These are phyloP conservation scores for Aldabrachelys gigantea DNA, from an alignment of 2,113 vertebrate species.

Conservation along the genomic window DNA sequence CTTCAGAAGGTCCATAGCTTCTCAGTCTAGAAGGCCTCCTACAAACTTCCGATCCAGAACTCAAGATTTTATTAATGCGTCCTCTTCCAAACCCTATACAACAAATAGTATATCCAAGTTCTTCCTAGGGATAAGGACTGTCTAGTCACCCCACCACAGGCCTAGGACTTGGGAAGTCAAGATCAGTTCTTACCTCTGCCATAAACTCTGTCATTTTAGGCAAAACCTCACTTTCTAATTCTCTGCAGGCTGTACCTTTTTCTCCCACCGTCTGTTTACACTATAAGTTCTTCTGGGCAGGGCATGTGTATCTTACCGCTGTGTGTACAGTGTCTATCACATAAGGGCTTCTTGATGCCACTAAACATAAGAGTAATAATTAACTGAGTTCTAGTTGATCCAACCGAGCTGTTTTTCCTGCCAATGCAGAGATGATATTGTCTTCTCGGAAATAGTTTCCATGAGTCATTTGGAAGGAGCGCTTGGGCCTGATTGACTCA, in stretches of 20 bases:
- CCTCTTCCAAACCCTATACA: background rate
- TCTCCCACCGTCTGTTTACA: background rate
- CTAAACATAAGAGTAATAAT: constrained; percentile 52
- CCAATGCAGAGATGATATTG: constrained; percentile 2
- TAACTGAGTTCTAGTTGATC: constrained; percentile 1
- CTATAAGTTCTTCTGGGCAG: background rate
- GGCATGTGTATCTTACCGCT: background rate
- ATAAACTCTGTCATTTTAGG: background rate
- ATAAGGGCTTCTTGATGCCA: background rate
- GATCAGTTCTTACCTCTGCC: background rate
- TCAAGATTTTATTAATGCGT: background rate
- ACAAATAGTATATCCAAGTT: background rate
- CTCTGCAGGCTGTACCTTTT: background rate
- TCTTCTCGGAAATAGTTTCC: constrained; percentile 41
- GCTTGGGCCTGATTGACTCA: constrained; percentile 30
- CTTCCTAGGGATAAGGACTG: background rate
- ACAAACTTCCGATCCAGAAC: background rate
- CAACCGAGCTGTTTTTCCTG: background rate
- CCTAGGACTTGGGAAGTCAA: background rate
- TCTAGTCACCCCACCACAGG: background rate
- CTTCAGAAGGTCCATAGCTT: background rate
- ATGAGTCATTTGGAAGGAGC: constrained; percentile 1
- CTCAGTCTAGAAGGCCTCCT: background rate
- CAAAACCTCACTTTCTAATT: background rate
- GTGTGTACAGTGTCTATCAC: constrained; percentile 2